A percentile compares a stretch with the other conserved stretches of the same genome.
These are phyloP conservation scores for Gerosis bhagava DNA, from an alignment of 2,888 invertebrate genomes.

Conservation along the genomic window DNA sequence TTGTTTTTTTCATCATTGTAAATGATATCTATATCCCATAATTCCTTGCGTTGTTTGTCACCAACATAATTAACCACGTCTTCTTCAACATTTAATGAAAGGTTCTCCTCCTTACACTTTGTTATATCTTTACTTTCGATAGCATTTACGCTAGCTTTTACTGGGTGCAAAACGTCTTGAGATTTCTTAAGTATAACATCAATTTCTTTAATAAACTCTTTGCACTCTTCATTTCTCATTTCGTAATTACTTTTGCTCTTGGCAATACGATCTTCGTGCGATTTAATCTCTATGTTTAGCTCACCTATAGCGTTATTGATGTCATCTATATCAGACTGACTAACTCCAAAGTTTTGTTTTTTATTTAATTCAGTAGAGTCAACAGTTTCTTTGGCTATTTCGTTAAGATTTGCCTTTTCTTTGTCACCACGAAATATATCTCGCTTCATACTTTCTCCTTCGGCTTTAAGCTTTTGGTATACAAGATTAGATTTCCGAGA, in stretches of 20 bases:
- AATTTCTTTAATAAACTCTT: slow-evolving; percentile 66
- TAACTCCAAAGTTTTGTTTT: slow-evolving; percentile 33
- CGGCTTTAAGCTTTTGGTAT: slow-evolving; percentile 62
- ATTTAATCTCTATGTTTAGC: slow-evolving; percentile 59
- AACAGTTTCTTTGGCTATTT: slow-evolving; percentile 27
- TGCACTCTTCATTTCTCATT: slow-evolving; percentile 62
- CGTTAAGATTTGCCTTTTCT: slow-evolving; percentile 26
- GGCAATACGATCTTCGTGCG: slow-evolving; percentile 64
- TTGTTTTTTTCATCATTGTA: slow-evolving; percentile 43
- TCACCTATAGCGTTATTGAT: slow-evolving; percentile 63
- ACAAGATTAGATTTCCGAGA: slow-evolving; percentile 63
- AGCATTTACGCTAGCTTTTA: slow-evolving; percentile 7
- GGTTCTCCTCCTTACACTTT: background rate
- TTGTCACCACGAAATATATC: slow-evolving; percentile 33
- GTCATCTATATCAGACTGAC: slow-evolving; percentile 60
- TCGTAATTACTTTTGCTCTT: slow-evolving; percentile 60
- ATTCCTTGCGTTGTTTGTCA: slow-evolving; percentile 48
- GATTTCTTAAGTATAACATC: slow-evolving; percentile 65
- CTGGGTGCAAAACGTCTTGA: slow-evolving; percentile 60
- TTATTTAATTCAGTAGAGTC: slow-evolving; percentile 16
- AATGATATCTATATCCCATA: slow-evolving; percentile 53
- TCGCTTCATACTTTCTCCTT: slow-evolving; percentile 40
- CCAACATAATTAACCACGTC: slow-evolving; percentile 17
- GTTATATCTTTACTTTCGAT: slow-evolving; percentile 1
- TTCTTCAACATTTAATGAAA: background rate